phyloP scores from a whole-genome alignment of 23 tunicate genomes.

The Trididemnum miniatum region DNA sequence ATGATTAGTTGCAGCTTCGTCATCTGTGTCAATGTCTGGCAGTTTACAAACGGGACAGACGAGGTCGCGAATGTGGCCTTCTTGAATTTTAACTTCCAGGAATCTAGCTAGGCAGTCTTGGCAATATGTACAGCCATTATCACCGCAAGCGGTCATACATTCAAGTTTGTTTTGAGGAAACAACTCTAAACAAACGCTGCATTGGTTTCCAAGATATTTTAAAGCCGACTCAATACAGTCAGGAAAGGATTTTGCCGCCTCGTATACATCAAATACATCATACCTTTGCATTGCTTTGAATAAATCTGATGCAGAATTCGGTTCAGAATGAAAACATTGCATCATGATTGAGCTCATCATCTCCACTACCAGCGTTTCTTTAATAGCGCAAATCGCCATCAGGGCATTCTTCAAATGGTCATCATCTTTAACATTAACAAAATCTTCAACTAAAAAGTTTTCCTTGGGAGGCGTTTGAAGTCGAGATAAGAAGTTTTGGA shows the following conservation, averaged over 20 bases:
- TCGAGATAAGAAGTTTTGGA: conserved; percentile 1
- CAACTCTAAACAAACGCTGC: conserved; percentile 55
- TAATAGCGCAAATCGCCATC: background rate
- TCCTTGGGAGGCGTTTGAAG: background rate
- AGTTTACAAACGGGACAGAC: conserved; percentile 78
- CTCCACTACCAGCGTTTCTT: background rate
- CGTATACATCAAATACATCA: conserved; percentile 46
- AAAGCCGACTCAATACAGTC: conserved; percentile 49
- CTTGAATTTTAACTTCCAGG: conserved; percentile 43
- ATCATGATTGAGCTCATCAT: conserved; percentile 12
- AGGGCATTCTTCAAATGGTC: background rate
- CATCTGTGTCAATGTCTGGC: conserved; percentile 69
- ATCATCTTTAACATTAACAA: background rate
- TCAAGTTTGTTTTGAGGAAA: conserved; percentile 70
- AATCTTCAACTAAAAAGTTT: background rate
- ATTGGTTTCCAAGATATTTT: conserved; percentile 57
- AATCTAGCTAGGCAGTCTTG: conserved; percentile 49
- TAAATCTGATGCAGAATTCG: background rate
- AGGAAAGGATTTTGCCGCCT: conserved; percentile 48
- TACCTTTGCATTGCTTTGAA: conserved; percentile 7
- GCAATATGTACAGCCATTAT: conserved; percentile 73
- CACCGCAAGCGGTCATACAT: conserved; percentile 80
- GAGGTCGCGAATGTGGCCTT: conserved; percentile 66
- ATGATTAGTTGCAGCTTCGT: conserved; percentile 54
- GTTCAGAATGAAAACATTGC: background rate